Base-by-base conservation (phyloP, 2,113 vertebrate species). In the Mastomys coucha region DNA sequence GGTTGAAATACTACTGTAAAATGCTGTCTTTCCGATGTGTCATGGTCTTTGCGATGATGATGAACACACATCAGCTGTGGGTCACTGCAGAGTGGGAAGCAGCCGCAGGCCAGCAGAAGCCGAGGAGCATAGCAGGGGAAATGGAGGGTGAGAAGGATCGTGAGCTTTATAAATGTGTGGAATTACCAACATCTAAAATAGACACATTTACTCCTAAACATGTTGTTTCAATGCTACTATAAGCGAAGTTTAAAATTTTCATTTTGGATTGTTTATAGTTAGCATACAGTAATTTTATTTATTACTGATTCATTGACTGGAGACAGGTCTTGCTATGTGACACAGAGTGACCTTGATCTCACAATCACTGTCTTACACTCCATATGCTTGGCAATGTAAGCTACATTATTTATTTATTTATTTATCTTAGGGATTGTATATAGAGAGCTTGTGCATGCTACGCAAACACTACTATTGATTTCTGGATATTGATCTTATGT, bases 401-500 rank as follows among this genome's bases (percentile, higher is more conserved):
- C 82, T 49, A 45, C 24, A 12, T 39, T 2, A 17, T 72, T 72
- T 72, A n/a, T 72, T 42, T 84, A 60, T 85, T 65, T 49, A 65
- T 67, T 20, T 86, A 49, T 42, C 28, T 33, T 49, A 65, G 82
- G 42, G 39, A 12, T 86, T 86, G 45, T 45, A 45, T 14, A 19
- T 33, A 49, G 60, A 16, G 60, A 67, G 56, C 60, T 45, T 22
- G 42, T 86, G 60, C 16, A 67, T 17, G 39, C 60, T 86, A 49
- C 60, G 28, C 5, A 67, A 49, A 45, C 60, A 45, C 82, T 75
- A 19, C 2, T 88, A 88, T 49, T 88, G 45, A 73, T 92, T 88
- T 92, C 65, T 94, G 7, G 75, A 70, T 89, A 85, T 89, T 85
- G 49, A 39, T 88, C 42, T 88, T 92, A 22, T 53, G 63, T 94